Conservation (phyloP, 1,140 invertebrate species). For the Lutraria rhynchaena region DNA sequence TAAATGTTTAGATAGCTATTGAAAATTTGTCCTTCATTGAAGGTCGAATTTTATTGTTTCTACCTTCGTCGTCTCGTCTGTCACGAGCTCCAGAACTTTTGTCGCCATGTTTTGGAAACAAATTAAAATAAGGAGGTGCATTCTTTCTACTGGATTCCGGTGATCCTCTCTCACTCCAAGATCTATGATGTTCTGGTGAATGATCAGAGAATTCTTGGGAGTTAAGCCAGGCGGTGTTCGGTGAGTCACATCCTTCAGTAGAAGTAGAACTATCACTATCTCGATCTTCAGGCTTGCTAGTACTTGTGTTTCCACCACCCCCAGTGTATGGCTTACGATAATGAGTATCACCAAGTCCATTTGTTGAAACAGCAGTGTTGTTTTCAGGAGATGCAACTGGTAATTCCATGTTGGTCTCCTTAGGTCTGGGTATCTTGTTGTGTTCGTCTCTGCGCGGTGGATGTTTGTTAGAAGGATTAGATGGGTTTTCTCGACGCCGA, state of each 20-base stretch:
- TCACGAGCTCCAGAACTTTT: conserved; percentile 11
- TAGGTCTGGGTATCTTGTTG: conserved; percentile 1
- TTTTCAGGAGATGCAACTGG: conserved; percentile 15
- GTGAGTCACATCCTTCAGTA: conserved; percentile 56
- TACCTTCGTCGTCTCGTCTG: conserved; percentile 14
- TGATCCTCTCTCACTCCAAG: conserved; percentile 64
- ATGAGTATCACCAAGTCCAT: neutral
- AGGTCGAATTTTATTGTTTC: conserved; percentile 37
- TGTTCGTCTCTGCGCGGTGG: neutral
- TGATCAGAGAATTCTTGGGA: conserved; percentile 39
- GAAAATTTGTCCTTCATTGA: conserved; percentile 44
- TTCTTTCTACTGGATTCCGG: conserved; percentile 42
- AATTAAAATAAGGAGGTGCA: neutral
- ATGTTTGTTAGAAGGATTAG: too few relatives aligned
- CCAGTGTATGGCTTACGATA: neutral
- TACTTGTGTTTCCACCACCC: conserved; percentile 11
- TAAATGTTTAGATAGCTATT: conserved; percentile 44
- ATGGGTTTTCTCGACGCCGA: neutral
- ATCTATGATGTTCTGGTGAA: conserved; percentile 5
- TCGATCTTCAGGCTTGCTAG: conserved; percentile 29
- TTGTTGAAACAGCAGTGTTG: conserved; percentile 31
- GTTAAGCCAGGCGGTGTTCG: conserved; percentile 35
- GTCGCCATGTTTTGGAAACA: neutral
- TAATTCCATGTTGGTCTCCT: conserved; percentile 27
- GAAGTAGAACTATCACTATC: conserved; percentile 37